Evolutionary conservation across 2,113 vertebrate species (phyloP).

Genomic region (Perognathus longimembris): DNA sequence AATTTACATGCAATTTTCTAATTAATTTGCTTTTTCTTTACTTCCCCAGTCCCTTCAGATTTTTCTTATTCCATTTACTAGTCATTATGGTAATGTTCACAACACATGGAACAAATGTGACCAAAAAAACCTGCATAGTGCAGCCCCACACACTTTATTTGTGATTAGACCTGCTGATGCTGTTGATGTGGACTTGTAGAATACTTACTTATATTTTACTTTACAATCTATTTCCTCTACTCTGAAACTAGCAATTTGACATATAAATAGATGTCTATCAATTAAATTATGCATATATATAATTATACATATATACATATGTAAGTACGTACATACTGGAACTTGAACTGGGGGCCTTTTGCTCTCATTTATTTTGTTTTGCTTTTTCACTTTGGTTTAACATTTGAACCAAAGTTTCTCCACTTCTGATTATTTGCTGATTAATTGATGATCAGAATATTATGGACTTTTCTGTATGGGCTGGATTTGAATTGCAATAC

Average conservation of each 20-base stretch:
- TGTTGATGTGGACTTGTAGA: background rate
- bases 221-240: background rate
- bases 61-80: background rate
- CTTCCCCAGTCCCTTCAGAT: background rate
- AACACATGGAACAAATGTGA: background rate
- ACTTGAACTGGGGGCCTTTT: too few relatives aligned
- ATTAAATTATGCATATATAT: background rate
- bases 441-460: too few relatives aligned
- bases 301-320: too few relatives aligned
- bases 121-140: background rate
- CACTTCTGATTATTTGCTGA: too few relatives aligned
- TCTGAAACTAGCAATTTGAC: background rate
- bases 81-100: background rate
- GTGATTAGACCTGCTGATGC: background rate
- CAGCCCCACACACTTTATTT: background rate
- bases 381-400: too few relatives aligned
- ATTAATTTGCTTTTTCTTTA: constrained; percentile 29
- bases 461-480: too few relatives aligned
- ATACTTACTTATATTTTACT: background rate
- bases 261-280: background rate
- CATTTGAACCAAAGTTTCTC: too few relatives aligned
- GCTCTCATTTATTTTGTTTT: too few relatives aligned
- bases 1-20: background rate
- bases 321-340: too few relatives aligned
- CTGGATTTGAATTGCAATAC: too few relatives aligned